phyloP scores from a whole-genome alignment of 2,113 vertebrate genomes.

The Clarias batrachus region DNA sequence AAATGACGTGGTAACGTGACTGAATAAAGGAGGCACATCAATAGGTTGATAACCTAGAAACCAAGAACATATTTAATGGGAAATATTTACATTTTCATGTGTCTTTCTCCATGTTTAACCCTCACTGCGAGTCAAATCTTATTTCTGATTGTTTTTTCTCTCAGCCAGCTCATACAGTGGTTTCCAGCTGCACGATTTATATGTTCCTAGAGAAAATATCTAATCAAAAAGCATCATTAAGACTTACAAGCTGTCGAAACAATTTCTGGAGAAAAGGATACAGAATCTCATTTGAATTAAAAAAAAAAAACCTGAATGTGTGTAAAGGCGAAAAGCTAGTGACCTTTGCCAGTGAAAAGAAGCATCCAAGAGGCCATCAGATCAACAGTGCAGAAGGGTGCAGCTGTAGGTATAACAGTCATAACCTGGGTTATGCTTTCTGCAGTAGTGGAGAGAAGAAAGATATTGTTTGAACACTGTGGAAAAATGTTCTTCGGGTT shows the following conservation, averaged over 20 bases:
- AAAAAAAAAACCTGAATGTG: no score
- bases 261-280: not conserved
- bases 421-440: not conserved
- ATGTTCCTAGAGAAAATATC: not conserved
- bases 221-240: not conserved
- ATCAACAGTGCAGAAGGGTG: not conserved
- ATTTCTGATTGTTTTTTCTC: not conserved
- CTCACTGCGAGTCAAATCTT: not conserved
- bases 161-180: not conserved
- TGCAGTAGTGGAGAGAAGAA: not conserved
- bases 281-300: no score
- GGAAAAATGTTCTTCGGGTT: not conserved
- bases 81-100: not conserved
- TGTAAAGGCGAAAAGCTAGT: not conserved
- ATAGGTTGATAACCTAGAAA: not conserved
- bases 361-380: not conserved
- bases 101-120: not conserved
- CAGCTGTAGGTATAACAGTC: not conserved
- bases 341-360: not conserved
- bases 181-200: not conserved
- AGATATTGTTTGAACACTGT: not conserved
- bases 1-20: conserved; percentile 7
- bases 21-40: conserved; percentile 9
- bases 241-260: not conserved
- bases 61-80: not conserved